Percentiles rank a stretch among this genome's conserved stretches.
Conservation (phyloP, 1,140 invertebrate genomes). For the Pogonus chalceus region DNA sequence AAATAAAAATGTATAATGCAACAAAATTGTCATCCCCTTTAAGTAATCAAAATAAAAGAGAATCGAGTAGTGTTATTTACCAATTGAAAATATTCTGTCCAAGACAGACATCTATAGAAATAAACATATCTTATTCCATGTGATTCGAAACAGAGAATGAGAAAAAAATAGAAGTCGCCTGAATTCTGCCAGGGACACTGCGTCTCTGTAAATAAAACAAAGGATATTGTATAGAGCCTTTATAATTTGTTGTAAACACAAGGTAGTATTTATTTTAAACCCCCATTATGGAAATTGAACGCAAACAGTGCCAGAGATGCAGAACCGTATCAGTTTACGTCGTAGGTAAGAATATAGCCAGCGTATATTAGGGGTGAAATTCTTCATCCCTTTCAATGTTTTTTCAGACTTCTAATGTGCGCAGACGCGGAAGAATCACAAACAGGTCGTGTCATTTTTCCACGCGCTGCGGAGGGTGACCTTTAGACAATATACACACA, state of each 20-base stretch:
- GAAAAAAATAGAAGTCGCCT: too few species aligned
- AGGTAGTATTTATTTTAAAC: constrained; percentile 5
- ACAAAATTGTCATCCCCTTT: too few species aligned
- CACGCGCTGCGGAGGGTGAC: neutral
- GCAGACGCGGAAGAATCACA: neutral
- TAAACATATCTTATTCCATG: too few species aligned
- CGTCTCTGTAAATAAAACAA: neutral
- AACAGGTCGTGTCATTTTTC: neutral
- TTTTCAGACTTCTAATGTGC: neutral
- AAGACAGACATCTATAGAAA: too few species aligned
- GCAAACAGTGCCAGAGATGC: neutral
- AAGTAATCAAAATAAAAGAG: too few species aligned
- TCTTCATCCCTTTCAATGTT: neutral
- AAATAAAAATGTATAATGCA: too few species aligned
- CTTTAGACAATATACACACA: too few species aligned
- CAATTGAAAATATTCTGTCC: too few species aligned
- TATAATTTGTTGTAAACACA: constrained; percentile 4
- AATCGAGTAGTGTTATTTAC: too few species aligned
- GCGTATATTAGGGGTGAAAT: neutral
- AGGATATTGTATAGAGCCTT: neutral
- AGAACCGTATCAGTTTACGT: neutral
- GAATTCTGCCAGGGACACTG: neutral
- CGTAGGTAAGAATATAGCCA: too few species aligned
- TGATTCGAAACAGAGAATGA: too few species aligned
- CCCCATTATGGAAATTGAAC: constrained; percentile 5